These are phyloP conservation scores for Platysternon megacephalum DNA, from an alignment of 2,113 vertebrate species.

Conservation along the genomic window DNA sequence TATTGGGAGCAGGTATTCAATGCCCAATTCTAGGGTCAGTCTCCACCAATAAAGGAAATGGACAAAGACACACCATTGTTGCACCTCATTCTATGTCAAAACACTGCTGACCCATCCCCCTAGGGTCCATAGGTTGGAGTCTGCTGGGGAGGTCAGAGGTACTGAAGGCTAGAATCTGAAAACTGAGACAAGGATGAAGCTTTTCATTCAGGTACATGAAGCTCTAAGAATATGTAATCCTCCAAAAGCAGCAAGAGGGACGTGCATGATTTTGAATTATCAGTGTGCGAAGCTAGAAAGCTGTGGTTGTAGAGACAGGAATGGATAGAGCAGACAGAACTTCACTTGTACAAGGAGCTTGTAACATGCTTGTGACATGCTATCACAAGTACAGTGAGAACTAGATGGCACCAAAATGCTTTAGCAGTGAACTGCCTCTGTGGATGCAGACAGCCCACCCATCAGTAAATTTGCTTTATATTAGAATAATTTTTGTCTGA, in stretches of 20 bases:
- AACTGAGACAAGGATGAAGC: not conserved
- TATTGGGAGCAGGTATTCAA: not conserved
- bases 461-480: not conserved
- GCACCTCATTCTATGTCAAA: not conserved
- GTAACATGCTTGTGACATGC: not conserved
- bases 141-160: not conserved
- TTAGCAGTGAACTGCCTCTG: not conserved
- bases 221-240: not conserved
- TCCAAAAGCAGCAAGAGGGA: not conserved
- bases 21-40: not conserved
- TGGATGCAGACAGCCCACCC: not conserved
- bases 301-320: not conserved
- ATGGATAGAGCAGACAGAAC: not conserved
- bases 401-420: not conserved
- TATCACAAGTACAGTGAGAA: not conserved
- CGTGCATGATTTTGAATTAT: not conserved
- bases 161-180: not conserved
- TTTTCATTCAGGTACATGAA: not conserved
- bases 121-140: not conserved
- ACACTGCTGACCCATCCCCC: not conserved
- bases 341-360: not conserved
- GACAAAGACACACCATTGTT: not conserved
- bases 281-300: not conserved
- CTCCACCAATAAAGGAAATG: not conserved
- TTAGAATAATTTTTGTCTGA: not conserved